Evolutionary conservation across 1,140 invertebrate genomes (phyloP), one percentile per base, ranked within the genome.

Genomic region (Ditylenchus dipsaci): DNA sequence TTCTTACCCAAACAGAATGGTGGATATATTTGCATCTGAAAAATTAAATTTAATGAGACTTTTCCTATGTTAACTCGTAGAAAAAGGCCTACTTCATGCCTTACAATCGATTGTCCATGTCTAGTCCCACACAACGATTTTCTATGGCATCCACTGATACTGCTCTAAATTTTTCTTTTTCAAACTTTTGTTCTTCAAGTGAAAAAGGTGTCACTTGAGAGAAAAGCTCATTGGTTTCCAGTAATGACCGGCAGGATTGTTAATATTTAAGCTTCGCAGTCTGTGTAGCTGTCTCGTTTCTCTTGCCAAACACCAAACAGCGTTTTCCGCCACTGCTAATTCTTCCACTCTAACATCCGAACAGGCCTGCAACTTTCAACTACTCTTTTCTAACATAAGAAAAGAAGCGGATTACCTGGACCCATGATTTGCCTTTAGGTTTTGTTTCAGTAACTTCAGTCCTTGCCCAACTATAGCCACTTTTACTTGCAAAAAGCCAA

Each of bases 61-160:
- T 45, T 45, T 13, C n/a, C 43, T 13, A 45, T n/a, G 43, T 45
- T 45, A 13, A 13, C 43, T 13, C 43, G 43, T 13, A 45, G n/a
- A 53, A 53, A 53, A 7, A 7, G 23, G 3, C 3, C 3, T 61
- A 61, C 59, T 21, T 61, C 59, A n/a, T 61, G 59, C 13, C 29
- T 30, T 33, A 61, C 38, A 30, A 61, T n/a, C 38, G 59, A 61
- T 43, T 43, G 19, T 61, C 59, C 59, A 19, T 21, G 59, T 61
- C 59, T 21, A 61, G 26, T 5, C 19, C 59, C 59, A 5, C 3
- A 1, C 3, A 29, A 7, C 59, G 19, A 29, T 61, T 30, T 3
- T 61, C 59, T 5, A 61, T 8, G 59, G 59, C 59, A 29, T 61
- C 59, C 29, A 43, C 38, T 3, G 59, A 7, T 3, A 61, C 26